These are phyloP conservation scores for Mimas tiliae DNA, from an alignment of 2,888 invertebrate genomes.

Conservation along the genomic window DNA sequence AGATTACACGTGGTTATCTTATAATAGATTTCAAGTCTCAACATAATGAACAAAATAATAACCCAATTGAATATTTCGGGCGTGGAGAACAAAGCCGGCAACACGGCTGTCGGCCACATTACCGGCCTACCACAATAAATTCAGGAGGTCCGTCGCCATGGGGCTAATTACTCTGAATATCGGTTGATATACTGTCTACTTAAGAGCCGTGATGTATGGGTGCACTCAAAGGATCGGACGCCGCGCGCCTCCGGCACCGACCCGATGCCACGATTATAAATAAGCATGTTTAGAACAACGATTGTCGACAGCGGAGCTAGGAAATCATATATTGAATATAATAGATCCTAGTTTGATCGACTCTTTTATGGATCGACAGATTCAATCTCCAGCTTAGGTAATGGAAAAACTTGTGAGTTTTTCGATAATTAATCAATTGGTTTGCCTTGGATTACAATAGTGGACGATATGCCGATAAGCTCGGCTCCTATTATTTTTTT, in stretches of 20 bases:
- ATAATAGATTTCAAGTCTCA: constrained; percentile 37
- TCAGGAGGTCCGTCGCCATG: constrained; percentile 80
- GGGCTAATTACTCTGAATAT: constrained; percentile 83
- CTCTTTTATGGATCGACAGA: neutral
- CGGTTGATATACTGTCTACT: constrained; percentile 85
- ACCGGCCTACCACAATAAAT: constrained; percentile 82
- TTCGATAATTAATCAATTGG: no score
- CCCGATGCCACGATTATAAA: constrained; percentile 76
- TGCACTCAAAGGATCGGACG: constrained; percentile 78
- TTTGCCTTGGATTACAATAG: no score
- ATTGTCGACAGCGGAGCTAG: constrained; percentile 57
- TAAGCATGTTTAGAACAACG: constrained; percentile 79
- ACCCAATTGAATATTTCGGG: constrained; percentile 75
- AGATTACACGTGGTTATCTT: constrained; percentile 36
- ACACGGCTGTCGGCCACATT: constrained; percentile 80
- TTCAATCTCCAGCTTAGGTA: neutral
- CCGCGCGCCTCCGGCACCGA: constrained; percentile 66
- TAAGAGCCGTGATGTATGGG: constrained; percentile 81
- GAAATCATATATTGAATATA: constrained; percentile 1
- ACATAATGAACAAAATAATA: constrained; percentile 53
- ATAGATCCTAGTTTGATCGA: neutral
- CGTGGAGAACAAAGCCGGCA: constrained; percentile 77
- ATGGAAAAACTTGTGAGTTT: no score
- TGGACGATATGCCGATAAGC: no score
- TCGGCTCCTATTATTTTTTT: no score